Evolutionary conservation across 2,888 invertebrate species (phyloP).

Genomic region (Clunio marinus): DNA sequence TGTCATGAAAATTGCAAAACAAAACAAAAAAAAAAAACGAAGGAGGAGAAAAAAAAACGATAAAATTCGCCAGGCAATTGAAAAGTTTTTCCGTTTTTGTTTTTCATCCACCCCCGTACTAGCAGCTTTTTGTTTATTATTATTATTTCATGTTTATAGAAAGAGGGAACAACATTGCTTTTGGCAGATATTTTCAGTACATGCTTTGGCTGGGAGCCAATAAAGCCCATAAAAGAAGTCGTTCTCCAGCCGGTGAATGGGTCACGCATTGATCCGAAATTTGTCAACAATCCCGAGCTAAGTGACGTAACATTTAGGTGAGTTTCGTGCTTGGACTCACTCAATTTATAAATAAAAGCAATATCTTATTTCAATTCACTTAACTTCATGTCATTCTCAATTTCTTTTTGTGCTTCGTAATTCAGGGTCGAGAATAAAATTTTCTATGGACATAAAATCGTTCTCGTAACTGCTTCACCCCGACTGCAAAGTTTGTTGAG

Average conservation of each 20-base stretch:
- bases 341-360: background rate
- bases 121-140: background rate
- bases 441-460: conserved; percentile 92
- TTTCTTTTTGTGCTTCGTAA: conserved; percentile 14
- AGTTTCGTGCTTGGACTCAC: background rate
- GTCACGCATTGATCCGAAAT: conserved; percentile 84
- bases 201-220: conserved; percentile 81
- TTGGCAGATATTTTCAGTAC: conserved; percentile 86
- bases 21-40: conserved; percentile 21
- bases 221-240: conserved; percentile 69
- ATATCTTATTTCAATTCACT: background rate
- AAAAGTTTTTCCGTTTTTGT: conserved; percentile 30
- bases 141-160: conserved; percentile 52
- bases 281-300: conserved; percentile 88
- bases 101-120: background rate
- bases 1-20: background rate
- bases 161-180: conserved; percentile 81
- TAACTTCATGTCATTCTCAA: conserved; percentile 23
- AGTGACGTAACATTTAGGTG: conserved; percentile 84
- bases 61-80: conserved; percentile 20
- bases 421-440: conserved; percentile 78
- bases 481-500: conserved; percentile 81
- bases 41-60: background rate
- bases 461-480: conserved; percentile 84
- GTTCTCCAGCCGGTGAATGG: conserved; percentile 60